Evolutionary conservation across 2,888 invertebrate species (phyloP), one percentile per base, ranked within the genome.

Genomic region (Pelosia muscerda): DNA sequence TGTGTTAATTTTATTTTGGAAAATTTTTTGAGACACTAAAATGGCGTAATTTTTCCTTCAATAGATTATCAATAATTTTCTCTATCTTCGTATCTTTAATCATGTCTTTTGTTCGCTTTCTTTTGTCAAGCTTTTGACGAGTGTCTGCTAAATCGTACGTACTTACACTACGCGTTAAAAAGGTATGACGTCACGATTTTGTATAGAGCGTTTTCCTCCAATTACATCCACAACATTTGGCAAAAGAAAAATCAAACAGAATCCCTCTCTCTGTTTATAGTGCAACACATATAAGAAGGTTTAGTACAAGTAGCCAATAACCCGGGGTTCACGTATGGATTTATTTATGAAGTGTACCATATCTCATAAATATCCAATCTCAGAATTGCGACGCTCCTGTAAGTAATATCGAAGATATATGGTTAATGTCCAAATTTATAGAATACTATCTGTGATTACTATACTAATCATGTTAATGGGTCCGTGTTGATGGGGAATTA

Each of bases 291-390:
- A 72, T 68, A 63, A 63, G 72, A 61, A 22, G 68, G 73, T 68
- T 71, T 67, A 72, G 28, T 74, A 72, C 71, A 72, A 49, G 49
- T 53, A 69, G 74, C 80, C 83, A 81, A 83, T 83, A 85, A 80
- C 77, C 77, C 68, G 15, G 77, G 76, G 77, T 75, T 76, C 79
- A 76, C 74, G 81, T 84, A 82, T 86, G 82, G 89, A 89, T 91
- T 91, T 92, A 92, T 91, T 91, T 91, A 92, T 92, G 88, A 91
- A 88, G 80, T 83, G 80, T 86, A 86, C 81, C 81, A 78, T 76
- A 78, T 78, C 86, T 88, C 88, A 90, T 92, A 92, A 91, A 92
- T 92, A 92, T 86, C 88, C 88, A 88, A 92, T 92, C 89, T 87
- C 74, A 80, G 88, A 85, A 91, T 92, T 90, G 91, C 84, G 73